Percentiles rank a stretch among this genome's conserved stretches.
These are phyloP conservation scores for Sander vitreus DNA, from an alignment of 2,113 vertebrate genomes.

Conservation along the genomic window DNA sequence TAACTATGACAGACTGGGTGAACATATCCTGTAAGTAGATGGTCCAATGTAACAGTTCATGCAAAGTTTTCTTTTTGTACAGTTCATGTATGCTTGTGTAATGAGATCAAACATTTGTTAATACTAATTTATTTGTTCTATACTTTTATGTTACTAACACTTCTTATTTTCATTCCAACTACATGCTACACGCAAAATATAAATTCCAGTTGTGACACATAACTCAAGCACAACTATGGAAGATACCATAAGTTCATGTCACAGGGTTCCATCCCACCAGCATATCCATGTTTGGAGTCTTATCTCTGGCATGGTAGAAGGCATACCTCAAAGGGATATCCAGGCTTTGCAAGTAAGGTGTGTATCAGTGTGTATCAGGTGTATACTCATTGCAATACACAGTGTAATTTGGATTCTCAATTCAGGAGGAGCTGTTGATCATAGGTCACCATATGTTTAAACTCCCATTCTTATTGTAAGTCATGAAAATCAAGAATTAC, in stretches of 20 bases:
- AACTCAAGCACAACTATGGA: slow-evolving; percentile 68
- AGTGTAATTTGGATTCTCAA: slow-evolving; percentile 1
- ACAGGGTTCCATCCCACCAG: slow-evolving; percentile 86
- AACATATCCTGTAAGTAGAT: slow-evolving; percentile 88
- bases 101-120: not conserved
- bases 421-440: not conserved
- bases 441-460: not conserved
- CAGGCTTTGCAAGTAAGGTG: slow-evolving; percentile 88
- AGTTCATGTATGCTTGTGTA: not conserved
- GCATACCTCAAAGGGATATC: slow-evolving; percentile 85
- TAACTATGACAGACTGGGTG: slow-evolving; percentile 85
- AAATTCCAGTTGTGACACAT: slow-evolving; percentile 65
- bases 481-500: not conserved
- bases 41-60: not conserved
- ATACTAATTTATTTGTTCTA: not conserved
- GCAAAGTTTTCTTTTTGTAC: not conserved
- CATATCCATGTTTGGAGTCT: slow-evolving; percentile 85
- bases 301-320: slow-evolving; percentile 81
- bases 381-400: not conserved
- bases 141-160: not conserved
- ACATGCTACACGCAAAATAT: not conserved
- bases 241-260: slow-evolving; percentile 77
- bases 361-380: slow-evolving; percentile 76
- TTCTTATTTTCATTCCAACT: slow-evolving; percentile 1
- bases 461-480: not conserved